Percentiles rank a stretch among this genome's conserved stretches.
phyloP scores from a whole-genome alignment of 2,113 vertebrate species.

The Formicarius rufipectus region DNA sequence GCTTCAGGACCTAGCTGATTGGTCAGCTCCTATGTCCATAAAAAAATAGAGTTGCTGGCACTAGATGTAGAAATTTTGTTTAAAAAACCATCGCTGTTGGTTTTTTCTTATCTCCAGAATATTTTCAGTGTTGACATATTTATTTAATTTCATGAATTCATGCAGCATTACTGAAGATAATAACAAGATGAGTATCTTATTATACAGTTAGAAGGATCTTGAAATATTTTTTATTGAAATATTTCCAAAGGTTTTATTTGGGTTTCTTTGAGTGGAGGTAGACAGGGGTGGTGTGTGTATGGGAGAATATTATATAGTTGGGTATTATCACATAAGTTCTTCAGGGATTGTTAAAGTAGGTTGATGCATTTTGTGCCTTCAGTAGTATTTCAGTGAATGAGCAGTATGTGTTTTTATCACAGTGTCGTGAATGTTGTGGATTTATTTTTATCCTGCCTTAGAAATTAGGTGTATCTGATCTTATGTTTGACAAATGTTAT shows the following conservation, averaged over 20 bases:
- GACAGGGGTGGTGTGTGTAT: background rate
- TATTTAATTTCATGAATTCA: background rate
- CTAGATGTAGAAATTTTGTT: background rate
- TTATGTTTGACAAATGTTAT: background rate
- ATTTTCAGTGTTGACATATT: accelerated
- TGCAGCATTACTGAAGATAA: background rate
- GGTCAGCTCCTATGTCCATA: accelerated
- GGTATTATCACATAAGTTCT: background rate
- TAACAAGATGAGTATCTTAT: background rate
- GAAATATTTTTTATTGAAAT: background rate
- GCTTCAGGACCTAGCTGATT: background rate
- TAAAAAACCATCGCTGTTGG: accelerated
- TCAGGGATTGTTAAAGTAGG: background rate
- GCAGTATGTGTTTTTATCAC: background rate
- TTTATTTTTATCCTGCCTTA: background rate
- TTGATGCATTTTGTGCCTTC: background rate
- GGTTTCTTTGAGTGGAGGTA: background rate
- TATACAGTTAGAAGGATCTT: background rate
- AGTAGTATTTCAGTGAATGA: background rate
- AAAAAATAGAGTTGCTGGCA: background rate
- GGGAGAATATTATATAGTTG: background rate
- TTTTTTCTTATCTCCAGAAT: background rate
- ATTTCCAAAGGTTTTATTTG: background rate
- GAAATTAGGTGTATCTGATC: background rate
- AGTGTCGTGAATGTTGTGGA: background rate